Base-by-base conservation (phyloP, 2,888 invertebrate species). In the Heliconius sara region DNA sequence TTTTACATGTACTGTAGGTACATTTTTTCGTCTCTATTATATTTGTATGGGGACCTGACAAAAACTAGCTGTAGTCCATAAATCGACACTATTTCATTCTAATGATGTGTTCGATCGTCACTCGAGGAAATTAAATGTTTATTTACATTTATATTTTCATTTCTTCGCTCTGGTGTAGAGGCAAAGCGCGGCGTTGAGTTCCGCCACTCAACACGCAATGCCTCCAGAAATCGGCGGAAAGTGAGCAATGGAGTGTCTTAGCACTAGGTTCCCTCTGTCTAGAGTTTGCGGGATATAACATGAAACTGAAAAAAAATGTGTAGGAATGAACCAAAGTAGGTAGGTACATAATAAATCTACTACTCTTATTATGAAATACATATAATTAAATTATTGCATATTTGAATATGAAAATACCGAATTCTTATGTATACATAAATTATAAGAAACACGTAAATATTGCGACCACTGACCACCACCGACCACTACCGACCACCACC, bases 351-450 rank as follows among this genome's bases (percentile, higher is more conserved):
- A 13, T 39, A 68, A 68, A 43, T n/a, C 5, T 6, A n/a, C 13
- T 68, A 43, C 16, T 25, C 3, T 30, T 68, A 68, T 68, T 39
- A n/a, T 43, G 9, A 9, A 5, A 34, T 34, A 43, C n/a, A 43
- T 70, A 70, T 47, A 47, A 25, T 25, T 43, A 70, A 13, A 5
- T 70, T 3, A 47, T 70, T 25, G 16, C 43, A 43, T 70, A 70
- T 70, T 25, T 43, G 9, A 7, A 16, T 70, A 70, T 70, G 7
- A 70, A 70, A 25, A 39, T 70, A 25, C 43, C 25, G n/a, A 25
- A 43, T 70, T 43, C 25, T 16, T n/a, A 25, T 25, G 16, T 25
- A 70, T 70, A 70, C 25, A 70, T 70, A 70, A 70, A 70, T 70
- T 70, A 70, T 19, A 25, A 43, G 2, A 16, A 16, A 1, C 39